These are phyloP conservation scores for Leucoma salicis DNA, from an alignment of 2,888 invertebrate species.

Conservation along the genomic window DNA sequence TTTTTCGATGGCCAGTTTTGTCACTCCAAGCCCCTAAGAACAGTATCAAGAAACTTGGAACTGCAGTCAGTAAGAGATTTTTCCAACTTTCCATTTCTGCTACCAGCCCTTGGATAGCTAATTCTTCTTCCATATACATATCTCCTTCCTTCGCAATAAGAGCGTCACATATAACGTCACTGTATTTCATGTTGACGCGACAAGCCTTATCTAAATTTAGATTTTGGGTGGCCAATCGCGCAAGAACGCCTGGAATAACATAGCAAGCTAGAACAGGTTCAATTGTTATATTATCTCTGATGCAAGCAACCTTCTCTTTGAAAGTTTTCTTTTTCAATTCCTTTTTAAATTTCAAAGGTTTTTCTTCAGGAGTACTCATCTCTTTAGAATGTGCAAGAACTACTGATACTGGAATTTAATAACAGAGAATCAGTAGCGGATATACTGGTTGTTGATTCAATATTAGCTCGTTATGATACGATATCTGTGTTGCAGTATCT, in stretches of 20 bases:
- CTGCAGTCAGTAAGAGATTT: constrained; percentile 74
- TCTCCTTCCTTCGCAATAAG: constrained; percentile 86
- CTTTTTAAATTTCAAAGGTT: constrained; percentile 47
- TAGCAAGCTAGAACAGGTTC: constrained; percentile 85
- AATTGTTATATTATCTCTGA: constrained; percentile 83
- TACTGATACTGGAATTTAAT: constrained; percentile 1
- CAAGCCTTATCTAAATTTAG: constrained; percentile 93
- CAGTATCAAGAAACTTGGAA: constrained; percentile 79
- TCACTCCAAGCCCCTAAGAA: constrained; percentile 85
- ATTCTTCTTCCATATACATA: constrained; percentile 83
- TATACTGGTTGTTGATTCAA: constrained; percentile 15
- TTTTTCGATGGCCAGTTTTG: constrained; percentile 78
- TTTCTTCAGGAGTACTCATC: constrained; percentile 56
- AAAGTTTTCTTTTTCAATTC: constrained; percentile 52
- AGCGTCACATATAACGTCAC: constrained; percentile 87
- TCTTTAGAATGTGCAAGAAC: constrained; percentile 17
- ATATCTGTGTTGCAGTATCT: constrained; percentile 35
- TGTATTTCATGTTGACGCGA: constrained; percentile 88
- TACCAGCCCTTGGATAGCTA: constrained; percentile 80
- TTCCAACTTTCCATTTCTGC: constrained; percentile 80
- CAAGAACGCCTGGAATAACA: constrained; percentile 83
- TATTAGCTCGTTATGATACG: constrained; percentile 34
- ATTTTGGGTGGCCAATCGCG: constrained; percentile 90
- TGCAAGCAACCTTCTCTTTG: constrained; percentile 65
- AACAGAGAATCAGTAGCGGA: neutral